Percentiles rank a stretch among this genome's conserved stretches.
These are phyloP conservation scores for Maniola jurtina DNA, from an alignment of 1,140 invertebrate species.

Conservation along the genomic window DNA sequence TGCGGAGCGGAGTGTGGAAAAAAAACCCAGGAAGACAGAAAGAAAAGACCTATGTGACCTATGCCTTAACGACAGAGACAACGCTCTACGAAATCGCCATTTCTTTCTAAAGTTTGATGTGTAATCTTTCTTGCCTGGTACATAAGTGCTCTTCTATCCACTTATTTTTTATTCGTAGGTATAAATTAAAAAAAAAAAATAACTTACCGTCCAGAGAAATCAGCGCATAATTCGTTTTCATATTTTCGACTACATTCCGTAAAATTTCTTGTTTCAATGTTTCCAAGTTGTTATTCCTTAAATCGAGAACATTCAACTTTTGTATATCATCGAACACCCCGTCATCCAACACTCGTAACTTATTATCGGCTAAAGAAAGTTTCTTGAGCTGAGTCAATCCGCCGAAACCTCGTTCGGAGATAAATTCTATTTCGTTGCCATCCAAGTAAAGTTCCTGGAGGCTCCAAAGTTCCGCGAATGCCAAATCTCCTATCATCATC, in stretches of 20 bases:
- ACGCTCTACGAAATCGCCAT: too few species aligned
- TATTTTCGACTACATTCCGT: conserved; percentile 85
- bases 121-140: too few species aligned
- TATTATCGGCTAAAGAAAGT: conserved; percentile 86
- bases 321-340: conserved; percentile 83
- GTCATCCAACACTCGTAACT: conserved; percentile 82
- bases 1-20: too few species aligned
- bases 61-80: too few species aligned
- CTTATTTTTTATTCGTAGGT: neutral
- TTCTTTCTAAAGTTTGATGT: too few species aligned
- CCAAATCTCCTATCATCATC: conserved; percentile 84
- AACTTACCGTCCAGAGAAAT: conserved; percentile 70
- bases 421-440: conserved; percentile 82
- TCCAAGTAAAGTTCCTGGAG: conserved; percentile 86
- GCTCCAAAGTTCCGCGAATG: conserved; percentile 86
- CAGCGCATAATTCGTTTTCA: conserved; percentile 79
- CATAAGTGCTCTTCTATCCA: too few species aligned
- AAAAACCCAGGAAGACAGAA: too few species aligned
- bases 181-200: neutral
- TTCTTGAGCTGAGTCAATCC: conserved; percentile 84
- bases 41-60: too few species aligned
- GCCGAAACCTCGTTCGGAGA: conserved; percentile 85
- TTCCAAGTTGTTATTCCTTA: conserved; percentile 85
- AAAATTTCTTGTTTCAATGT: conserved; percentile 86
- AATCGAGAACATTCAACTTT: conserved; percentile 84